phyloP scores from a whole-genome alignment of 2,113 vertebrate genomes.

The Buteo buteo region DNA sequence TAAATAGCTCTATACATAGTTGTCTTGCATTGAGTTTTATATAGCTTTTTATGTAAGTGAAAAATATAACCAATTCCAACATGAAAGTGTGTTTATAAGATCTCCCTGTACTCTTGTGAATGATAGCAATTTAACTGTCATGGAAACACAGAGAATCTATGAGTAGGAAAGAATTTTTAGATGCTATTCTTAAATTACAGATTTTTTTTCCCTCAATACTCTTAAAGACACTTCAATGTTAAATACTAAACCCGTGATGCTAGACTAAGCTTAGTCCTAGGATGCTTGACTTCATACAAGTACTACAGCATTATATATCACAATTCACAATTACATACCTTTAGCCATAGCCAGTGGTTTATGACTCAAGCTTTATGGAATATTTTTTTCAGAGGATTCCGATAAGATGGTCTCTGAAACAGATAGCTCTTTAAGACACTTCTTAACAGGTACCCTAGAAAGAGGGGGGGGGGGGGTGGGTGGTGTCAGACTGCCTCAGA shows the following conservation, averaged over 20 bases:
- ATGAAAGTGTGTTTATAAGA: neutral
- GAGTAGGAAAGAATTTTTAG: neutral
- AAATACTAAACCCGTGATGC: neutral
- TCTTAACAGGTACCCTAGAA: neutral
- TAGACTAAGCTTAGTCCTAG: neutral
- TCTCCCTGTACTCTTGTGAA: neutral
- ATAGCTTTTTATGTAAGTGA: neutral
- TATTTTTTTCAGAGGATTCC: neutral
- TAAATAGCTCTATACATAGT: neutral
- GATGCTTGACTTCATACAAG: neutral
- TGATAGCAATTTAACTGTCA: neutral
- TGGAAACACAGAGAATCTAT: neutral
- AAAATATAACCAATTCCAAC: neutral
- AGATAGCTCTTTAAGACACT: neutral
- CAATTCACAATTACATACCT: neutral
- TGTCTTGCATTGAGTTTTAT: neutral
- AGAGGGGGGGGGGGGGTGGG: fast-evolving
- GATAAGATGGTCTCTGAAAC: neutral
- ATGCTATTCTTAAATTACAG: neutral
- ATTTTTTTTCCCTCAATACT: neutral
- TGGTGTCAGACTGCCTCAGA: neutral
- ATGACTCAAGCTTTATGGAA: neutral
- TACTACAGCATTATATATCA: neutral
- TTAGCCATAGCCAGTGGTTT: neutral
- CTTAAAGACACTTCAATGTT: neutral